Percentiles rank a stretch among this genome's conserved stretches.
phyloP scores from a whole-genome alignment of 2,888 invertebrate species.

The Drosophila merina region DNA sequence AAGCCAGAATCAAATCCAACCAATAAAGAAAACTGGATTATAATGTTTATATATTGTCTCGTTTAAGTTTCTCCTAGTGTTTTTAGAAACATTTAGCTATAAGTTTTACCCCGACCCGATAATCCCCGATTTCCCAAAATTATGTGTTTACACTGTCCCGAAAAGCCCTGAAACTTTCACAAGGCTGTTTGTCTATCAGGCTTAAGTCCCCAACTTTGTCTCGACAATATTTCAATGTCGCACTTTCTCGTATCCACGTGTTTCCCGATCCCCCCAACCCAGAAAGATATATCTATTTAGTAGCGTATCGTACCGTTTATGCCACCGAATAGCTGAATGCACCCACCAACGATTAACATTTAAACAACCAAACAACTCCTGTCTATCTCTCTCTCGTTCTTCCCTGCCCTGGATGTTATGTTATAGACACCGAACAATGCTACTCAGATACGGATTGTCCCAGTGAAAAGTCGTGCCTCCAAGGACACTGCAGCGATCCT shows the following conservation, averaged over 20 bases:
- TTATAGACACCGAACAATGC: slow-evolving; percentile 90
- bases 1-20: slow-evolving; percentile 46
- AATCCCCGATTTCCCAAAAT: slow-evolving; percentile 20
- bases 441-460: slow-evolving; percentile 95
- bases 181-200: slow-evolving; percentile 38
- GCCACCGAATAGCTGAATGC: slow-evolving; percentile 68
- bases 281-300: slow-evolving; percentile 41
- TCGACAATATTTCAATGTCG: slow-evolving; percentile 35
- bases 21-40: slow-evolving; percentile 53
- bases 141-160: slow-evolving; percentile 37
- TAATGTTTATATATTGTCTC: slow-evolving; percentile 69
- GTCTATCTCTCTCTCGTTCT: slow-evolving; percentile 80
- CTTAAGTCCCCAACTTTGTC: slow-evolving; percentile 24
- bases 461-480: slow-evolving; percentile 95
- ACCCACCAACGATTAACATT: slow-evolving; percentile 75
- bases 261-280: slow-evolving; percentile 23
- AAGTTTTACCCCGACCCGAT: slow-evolving; percentile 59
- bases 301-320: slow-evolving; percentile 56
- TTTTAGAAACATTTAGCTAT: slow-evolving; percentile 68
- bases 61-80: slow-evolving; percentile 69
- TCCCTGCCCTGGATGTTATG: slow-evolving; percentile 67
- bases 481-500: slow-evolving; percentile 95
- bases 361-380: slow-evolving; percentile 71
- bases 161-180: slow-evolving; percentile 24
- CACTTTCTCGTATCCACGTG: slow-evolving; percentile 41